Base-by-base conservation (phyloP, 2,888 invertebrate species). In the Sphinx pinastri region DNA sequence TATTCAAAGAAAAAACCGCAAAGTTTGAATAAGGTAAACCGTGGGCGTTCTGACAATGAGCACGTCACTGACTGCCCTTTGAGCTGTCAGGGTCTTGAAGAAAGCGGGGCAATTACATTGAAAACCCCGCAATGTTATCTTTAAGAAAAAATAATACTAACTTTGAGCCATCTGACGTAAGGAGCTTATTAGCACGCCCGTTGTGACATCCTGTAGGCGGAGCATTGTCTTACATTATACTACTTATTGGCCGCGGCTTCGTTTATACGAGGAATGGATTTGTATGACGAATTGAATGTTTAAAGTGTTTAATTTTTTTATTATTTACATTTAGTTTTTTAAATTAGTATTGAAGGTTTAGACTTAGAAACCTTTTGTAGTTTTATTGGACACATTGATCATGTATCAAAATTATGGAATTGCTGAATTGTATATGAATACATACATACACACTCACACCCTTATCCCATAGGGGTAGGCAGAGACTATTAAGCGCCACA, bases 91-190 rank as follows among this genome's bases (percentile, higher is more conserved):
- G 73, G 83, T 78, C 87, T 89, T 92, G 91, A 93, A 93, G 92
- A 82, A 92, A 93, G 90, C 91, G 87, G 93, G 92, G 93, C 93
- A 93, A 94, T 93, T 94, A 93, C 91, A 93, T 91, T 91, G 93
- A 91, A 93, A 92, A 88, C 88, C 87, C 85, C 83, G 89, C 92
- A 89, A 88, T 85, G 91, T 89, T 93, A 91, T 92, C 92, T 91
- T 87, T 85, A 81, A 90, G 87, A 93, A 92, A 38, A 91, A 91
- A 92, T 89, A 90, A 90, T 89, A 84, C 88, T 82, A 88, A 83
- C 85, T 85, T 86, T 88, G 88, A 86, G 81, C 83, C 85, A 84
- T 87, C 85, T 88, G 89, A 88, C 88, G 84, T 85, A 91, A 90
- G 86, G 82, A 84, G 89, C 92, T 91, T 93, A 93, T 93, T 93